A percentile compares a stretch with the other conserved stretches of the same genome.
Evolutionary conservation across 2,797 vertebrate species (phyloP).

Genomic region (Falco rusticolus): DNA sequence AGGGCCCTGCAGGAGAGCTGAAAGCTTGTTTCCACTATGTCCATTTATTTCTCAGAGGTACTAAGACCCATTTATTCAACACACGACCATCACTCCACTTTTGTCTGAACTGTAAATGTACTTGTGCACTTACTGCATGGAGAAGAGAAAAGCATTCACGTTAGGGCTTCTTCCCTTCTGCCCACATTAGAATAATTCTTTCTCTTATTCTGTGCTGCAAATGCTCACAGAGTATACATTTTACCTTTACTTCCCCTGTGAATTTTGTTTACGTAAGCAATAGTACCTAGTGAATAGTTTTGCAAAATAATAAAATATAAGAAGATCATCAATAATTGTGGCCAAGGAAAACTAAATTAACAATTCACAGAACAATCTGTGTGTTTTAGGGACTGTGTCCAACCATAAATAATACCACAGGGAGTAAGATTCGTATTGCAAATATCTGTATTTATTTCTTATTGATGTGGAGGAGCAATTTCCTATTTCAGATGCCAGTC

Average conservation of each 20-base stretch:
- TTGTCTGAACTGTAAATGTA: neutral
- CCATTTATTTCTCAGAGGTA: neutral
- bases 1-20: neutral
- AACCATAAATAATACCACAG: neutral
- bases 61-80: neutral
- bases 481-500: neutral
- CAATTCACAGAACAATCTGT: neutral
- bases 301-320: neutral
- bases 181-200: neutral
- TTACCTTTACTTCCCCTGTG: neutral
- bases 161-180: neutral
- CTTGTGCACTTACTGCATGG: neutral
- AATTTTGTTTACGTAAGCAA: neutral
- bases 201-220: neutral
- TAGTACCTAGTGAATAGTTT: neutral
- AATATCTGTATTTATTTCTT: neutral
- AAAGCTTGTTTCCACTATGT: neutral
- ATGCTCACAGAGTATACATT: neutral
- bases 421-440: neutral
- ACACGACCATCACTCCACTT: too few species aligned
- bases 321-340: neutral
- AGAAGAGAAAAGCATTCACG: neutral
- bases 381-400: neutral
- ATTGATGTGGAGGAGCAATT: neutral
- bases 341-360: neutral